Base-by-base conservation (phyloP, 2,888 invertebrate genomes). In the Agonopterix alstromeriana region DNA sequence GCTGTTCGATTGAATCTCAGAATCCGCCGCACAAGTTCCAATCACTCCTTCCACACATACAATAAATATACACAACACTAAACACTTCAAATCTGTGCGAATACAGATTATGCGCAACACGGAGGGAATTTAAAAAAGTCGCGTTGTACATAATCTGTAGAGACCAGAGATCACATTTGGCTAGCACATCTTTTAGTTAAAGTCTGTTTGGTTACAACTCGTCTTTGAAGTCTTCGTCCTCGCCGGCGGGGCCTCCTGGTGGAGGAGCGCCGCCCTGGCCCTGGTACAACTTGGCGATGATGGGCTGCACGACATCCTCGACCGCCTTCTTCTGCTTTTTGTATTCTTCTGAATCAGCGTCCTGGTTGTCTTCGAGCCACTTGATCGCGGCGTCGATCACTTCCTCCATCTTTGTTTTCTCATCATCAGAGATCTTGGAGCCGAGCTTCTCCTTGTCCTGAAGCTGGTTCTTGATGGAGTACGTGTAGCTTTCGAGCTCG, bases 341-440 rank as follows among this genome's bases (percentile, higher is more conserved):
- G 89, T 95, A 96, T 52, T 97, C 97, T 64, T 97, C 97, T 0
- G 94, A 91, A 53, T 98, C 97, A 0, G 96, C 95, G 67, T 98
- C 97, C 67, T 94, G 94, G 85, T 99, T 98, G 61, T 95, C 94
- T 82, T 99, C 98, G 56, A 99, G 90, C 99, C 99, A 99, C 72
- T 98, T 97, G 80, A 99, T 98, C 59, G 97, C 94, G 63, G 97
- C 98, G 52, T 98, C 98, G 58, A 99, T 95, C n/a, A 96, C 97
- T 65, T 95, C 94, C 73, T 98, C 97, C 92, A 99, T 96, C 73
- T 96, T 98, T 5, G 94, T 87, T 81, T 98, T 99, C 62, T 99
- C 99, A 0, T 95, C 95, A 17, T 95, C 96, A 51, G 93, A 93
- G 82, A 91, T 75, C 36, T 98, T 99, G 47, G 96, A 93, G 40